Conservation (phyloP, 2,888 invertebrate species). For the Lepidonotus clava region DNA sequence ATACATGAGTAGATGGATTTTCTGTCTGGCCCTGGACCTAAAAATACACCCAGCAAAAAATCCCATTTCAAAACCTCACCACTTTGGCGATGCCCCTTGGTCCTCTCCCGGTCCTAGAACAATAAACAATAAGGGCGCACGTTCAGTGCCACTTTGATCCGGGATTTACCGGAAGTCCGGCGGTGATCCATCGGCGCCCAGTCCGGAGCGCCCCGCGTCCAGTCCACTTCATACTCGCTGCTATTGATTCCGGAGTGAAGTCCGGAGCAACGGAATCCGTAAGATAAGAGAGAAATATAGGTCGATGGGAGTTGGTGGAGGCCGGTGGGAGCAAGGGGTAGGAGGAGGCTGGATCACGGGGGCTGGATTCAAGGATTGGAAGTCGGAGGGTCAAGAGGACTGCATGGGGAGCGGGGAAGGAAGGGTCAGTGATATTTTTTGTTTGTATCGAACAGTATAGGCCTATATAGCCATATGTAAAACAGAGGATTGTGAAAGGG, state of each 20-base stretch:
- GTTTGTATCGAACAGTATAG: too few relatives aligned
- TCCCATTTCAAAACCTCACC: too few relatives aligned
- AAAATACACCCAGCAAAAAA: too few relatives aligned
- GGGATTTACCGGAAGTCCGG: not conserved
- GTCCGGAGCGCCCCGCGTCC: not conserved
- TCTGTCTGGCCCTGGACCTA: not conserved
- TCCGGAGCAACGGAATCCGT: not conserved
- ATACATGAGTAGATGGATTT: not conserved
- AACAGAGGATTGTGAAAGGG: too few relatives aligned
- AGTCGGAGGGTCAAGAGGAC: too few relatives aligned
- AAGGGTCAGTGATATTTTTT: too few relatives aligned
- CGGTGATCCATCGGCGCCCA: not conserved
- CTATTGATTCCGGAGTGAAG: constrained; percentile 29
- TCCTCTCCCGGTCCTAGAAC: not conserved
- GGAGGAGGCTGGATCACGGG: too few relatives aligned
- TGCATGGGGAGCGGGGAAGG: too few relatives aligned
- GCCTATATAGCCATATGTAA: too few relatives aligned
- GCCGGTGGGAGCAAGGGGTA: not conserved
- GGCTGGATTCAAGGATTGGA: too few relatives aligned
- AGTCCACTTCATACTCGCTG: not conserved
- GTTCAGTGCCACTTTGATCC: too few relatives aligned
- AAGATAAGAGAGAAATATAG: constrained; percentile 34
- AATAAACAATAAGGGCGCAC: not conserved
- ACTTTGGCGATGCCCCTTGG: not conserved
- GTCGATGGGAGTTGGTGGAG: not conserved